Conservation (phyloP, 2,797 vertebrate species). For the Sebastes minor region DNA sequence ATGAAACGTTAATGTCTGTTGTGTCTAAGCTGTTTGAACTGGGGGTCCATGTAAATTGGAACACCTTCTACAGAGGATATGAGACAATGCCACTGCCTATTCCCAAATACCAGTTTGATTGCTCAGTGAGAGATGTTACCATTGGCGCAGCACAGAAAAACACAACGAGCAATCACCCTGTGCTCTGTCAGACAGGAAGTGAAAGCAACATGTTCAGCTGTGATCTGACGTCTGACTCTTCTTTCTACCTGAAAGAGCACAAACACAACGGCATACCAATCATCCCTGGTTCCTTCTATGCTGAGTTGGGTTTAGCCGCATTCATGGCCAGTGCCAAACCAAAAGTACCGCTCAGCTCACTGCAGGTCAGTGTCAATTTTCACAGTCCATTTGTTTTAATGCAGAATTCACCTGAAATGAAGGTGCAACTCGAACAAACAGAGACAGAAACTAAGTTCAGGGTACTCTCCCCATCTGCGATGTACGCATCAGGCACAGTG, state of each 20-base stretch:
- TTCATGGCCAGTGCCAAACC: conserved; percentile 78
- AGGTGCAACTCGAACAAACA: conserved; percentile 74
- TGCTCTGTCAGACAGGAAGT: conserved; percentile 70
- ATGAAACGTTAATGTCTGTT: conserved; percentile 74
- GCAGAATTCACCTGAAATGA: conserved; percentile 75
- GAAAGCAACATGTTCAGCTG: conserved; percentile 78
- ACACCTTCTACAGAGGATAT: conserved; percentile 77
- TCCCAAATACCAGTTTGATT: conserved; percentile 87
- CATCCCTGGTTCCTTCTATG: conserved; percentile 87
- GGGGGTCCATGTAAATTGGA: conserved; percentile 83
- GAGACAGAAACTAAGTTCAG: conserved; percentile 70
- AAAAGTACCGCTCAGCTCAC: conserved; percentile 79
- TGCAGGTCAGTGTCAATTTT: conserved; percentile 83
- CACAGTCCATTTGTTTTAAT: conserved; percentile 81
- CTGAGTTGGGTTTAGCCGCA: conserved; percentile 85
- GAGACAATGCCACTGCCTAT: conserved; percentile 78
- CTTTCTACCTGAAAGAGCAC: conserved; percentile 85
- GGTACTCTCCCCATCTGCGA: conserved; percentile 75
- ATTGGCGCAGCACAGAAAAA: conserved; percentile 73
- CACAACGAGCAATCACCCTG: conserved; percentile 70
- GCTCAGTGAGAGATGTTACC: conserved; percentile 65
- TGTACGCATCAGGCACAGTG: conserved; percentile 83
- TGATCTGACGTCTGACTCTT: conserved; percentile 69
- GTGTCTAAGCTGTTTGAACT: conserved; percentile 84
- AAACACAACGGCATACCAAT: conserved; percentile 82